Conservation (phyloP, 1,140 invertebrate genomes). For the Globodera rostochiensis region DNA sequence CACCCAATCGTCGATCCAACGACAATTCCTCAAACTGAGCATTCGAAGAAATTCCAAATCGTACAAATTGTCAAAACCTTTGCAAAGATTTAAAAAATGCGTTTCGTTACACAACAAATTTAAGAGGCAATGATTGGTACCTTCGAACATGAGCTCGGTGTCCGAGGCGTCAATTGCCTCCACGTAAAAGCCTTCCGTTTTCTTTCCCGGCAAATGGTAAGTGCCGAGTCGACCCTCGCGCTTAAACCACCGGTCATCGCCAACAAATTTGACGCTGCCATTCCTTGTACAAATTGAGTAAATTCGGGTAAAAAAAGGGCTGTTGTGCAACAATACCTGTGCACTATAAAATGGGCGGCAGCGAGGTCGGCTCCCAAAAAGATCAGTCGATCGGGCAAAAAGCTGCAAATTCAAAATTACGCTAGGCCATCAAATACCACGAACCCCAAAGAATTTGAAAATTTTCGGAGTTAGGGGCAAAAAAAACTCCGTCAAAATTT, state of each 20-base stretch:
- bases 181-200: slow-evolving; percentile 69
- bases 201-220: slow-evolving; percentile 69
- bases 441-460: too few relatives aligned
- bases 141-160: slow-evolving; percentile 74
- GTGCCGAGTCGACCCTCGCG: slow-evolving; percentile 61
- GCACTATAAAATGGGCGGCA: slow-evolving; percentile 76
- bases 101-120: too few relatives aligned
- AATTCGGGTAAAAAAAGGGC: background rate
- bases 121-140: slow-evolving; percentile 66
- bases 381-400: slow-evolving; percentile 65
- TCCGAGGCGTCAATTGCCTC: slow-evolving; percentile 75
- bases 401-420: slow-evolving; percentile 60
- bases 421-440: too few relatives aligned
- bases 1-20: slow-evolving; percentile 77
- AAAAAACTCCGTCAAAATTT: too few relatives aligned
- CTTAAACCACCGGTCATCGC: slow-evolving; percentile 67
- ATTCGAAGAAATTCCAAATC: slow-evolving; percentile 72
- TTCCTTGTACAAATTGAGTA: background rate
- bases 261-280: slow-evolving; percentile 74
- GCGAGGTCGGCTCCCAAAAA: slow-evolving; percentile 75
- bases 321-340: slow-evolving; percentile 27
- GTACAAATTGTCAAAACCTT: slow-evolving; percentile 65
- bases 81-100: background rate
- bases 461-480: too few relatives aligned
- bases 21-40: slow-evolving; percentile 73